Conservation (phyloP, 2,113 vertebrate genomes). For the Sialia sialis region DNA sequence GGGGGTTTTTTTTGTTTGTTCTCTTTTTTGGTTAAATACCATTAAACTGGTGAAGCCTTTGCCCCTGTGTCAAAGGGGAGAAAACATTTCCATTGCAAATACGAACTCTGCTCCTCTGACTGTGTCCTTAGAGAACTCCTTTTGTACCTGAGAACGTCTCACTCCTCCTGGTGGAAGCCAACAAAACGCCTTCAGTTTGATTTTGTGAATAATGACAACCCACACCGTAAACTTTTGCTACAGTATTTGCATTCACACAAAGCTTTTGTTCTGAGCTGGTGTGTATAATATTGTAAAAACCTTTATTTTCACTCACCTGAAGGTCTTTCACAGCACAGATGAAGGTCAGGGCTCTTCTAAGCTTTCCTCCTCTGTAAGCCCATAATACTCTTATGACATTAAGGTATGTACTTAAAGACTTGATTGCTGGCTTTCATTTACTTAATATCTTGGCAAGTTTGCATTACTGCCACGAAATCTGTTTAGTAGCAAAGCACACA, state of each 20-base stretch:
- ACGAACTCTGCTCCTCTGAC: not conserved
- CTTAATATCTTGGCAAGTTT: constrained; percentile 56
- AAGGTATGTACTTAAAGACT: constrained; percentile 56
- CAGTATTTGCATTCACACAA: not conserved
- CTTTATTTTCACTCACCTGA: not conserved
- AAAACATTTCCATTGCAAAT: not conserved
- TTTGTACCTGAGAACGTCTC: not conserved
- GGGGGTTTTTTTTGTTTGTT: not conserved
- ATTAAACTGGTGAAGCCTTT: not conserved
- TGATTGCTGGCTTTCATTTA: constrained; percentile 60
- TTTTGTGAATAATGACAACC: not conserved
- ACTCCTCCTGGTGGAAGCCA: not conserved
- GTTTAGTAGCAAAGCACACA: constrained; percentile 55
- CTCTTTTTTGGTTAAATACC: no score
- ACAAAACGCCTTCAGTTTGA: not conserved
- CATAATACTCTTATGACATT: constrained; percentile 44
- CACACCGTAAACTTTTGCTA: not conserved
- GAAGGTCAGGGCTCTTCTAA: constrained; percentile 24
- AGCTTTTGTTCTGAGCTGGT: not conserved
- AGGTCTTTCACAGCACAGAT: not conserved
- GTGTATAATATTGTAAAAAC: not conserved
- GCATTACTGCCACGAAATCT: constrained; percentile 31
- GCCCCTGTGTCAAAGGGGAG: not conserved
- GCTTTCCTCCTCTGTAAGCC: constrained; percentile 21
- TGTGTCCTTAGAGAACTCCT: not conserved